Conservation (phyloP, 2,113 vertebrate species). For the Egretta garzetta region DNA sequence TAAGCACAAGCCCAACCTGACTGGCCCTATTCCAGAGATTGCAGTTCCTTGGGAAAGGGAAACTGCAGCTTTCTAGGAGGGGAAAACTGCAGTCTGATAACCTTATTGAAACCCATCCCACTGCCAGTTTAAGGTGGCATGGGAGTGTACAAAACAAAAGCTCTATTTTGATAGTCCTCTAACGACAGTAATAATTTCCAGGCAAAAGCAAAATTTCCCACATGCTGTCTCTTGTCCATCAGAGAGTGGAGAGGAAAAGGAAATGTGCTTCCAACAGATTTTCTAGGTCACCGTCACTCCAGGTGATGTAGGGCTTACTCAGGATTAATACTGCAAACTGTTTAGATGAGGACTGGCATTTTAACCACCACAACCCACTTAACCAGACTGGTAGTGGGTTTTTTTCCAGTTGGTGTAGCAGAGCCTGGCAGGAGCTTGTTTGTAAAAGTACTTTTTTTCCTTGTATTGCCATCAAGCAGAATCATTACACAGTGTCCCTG, state of each 20-base stretch:
- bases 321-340: background rate
- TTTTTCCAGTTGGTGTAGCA: accelerated
- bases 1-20: accelerated
- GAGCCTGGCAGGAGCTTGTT: background rate
- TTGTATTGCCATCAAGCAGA: background rate
- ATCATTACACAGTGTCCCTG: background rate
- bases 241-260: background rate
- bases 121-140: background rate
- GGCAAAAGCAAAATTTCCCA: background rate
- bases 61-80: background rate
- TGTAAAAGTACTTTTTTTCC: background rate
- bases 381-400: accelerated
- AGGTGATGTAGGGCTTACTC: background rate
- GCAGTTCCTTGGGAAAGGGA: background rate
- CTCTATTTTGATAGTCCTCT: background rate
- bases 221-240: background rate
- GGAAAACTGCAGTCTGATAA: background rate
- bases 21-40: background rate
- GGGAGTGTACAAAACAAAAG: background rate
- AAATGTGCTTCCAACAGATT: background rate
- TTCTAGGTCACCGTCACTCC: background rate
- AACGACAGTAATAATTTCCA: background rate
- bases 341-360: background rate
- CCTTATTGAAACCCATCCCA: background rate
- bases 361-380: background rate